Conservation (phyloP, 2,113 vertebrate species). For the Lasiurus borealis region DNA sequence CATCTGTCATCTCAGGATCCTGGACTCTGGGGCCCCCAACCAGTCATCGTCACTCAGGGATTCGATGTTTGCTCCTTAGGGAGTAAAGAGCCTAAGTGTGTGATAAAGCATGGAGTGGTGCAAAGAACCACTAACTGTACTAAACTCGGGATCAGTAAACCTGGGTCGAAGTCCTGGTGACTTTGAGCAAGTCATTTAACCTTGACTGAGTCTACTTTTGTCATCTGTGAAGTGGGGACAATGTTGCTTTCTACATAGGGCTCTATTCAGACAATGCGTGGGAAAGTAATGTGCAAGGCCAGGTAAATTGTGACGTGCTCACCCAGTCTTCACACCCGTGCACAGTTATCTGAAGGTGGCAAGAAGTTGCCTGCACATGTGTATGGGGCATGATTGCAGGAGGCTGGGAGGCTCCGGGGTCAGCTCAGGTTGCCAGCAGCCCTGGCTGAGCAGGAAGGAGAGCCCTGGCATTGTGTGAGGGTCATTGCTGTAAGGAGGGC, state of each 20-base stretch:
- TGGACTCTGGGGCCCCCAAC: background rate
- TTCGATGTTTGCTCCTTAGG: background rate
- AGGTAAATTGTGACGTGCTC: background rate
- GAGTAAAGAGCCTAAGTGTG: background rate
- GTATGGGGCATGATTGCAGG: background rate
- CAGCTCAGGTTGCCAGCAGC: background rate
- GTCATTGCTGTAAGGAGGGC: background rate
- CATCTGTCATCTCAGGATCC: constrained; percentile 8
- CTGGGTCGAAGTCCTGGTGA: background rate
- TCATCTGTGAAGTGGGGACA: background rate
- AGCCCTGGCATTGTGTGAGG: background rate
- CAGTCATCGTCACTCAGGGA: background rate
- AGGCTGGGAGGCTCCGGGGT: background rate
- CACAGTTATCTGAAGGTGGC: background rate
- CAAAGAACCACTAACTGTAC: background rate
- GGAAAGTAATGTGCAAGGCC: too few relatives aligned
- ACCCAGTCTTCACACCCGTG: background rate
- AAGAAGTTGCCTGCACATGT: background rate
- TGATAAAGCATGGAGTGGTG: background rate
- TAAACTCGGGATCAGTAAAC: background rate
- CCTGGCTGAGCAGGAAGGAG: background rate
- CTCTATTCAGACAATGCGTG: accelerated
- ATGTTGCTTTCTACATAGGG: background rate
- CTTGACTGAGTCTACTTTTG: background rate
- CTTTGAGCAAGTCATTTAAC: background rate